Evolutionary conservation across 2,113 vertebrate species (phyloP), one percentile per base, ranked within the genome.

Genomic region (Oncorhynchus keta): DNA sequence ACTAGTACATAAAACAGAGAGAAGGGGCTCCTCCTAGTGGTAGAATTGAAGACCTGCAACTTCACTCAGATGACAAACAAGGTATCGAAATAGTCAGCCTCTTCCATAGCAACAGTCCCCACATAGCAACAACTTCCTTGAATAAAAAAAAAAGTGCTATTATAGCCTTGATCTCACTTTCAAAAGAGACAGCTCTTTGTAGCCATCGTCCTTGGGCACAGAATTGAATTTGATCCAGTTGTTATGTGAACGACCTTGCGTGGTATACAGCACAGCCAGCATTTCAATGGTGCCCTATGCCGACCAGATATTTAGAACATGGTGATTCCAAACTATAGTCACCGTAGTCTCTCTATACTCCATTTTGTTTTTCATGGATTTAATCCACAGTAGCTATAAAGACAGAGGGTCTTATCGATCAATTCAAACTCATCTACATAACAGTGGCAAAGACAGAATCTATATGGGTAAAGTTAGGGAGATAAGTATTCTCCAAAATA

Each of bases 21-120:
- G 89, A 88, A 84, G 92, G 90, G 88, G 91, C 89, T 89, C 91
- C 94, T 89, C 92, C 93, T 86, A 86, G 89, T 92, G 94, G 91
- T 51, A 70, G 82, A 78, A 82, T 79, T 84, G 77, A 83, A 83
- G 76, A 57, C 51, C 83, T 81, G 85, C 87, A 84, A 84, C 66
- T 86, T 69, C 55, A 18, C 70, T 88, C 70, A 75, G 76, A 18
- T 12, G 5, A 26, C 24, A 48, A 76, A 35, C 65, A 76, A 48
- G 70, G 35, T n/a, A 59, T 59, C 26, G 73, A 70, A 76, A 84
- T n/a, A 83, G 51, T 30, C 12, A 76, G 79, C 76, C 89, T 86
- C 81, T 88, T 87, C 90, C 93, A 91, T 94, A 93, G 93, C 93
- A 94, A 94, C 93, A 89, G 89, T 72, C 76, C 14, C 86, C 84